Conservation (phyloP, 1,140 invertebrate genomes). For the Pomacea maculata region DNA sequence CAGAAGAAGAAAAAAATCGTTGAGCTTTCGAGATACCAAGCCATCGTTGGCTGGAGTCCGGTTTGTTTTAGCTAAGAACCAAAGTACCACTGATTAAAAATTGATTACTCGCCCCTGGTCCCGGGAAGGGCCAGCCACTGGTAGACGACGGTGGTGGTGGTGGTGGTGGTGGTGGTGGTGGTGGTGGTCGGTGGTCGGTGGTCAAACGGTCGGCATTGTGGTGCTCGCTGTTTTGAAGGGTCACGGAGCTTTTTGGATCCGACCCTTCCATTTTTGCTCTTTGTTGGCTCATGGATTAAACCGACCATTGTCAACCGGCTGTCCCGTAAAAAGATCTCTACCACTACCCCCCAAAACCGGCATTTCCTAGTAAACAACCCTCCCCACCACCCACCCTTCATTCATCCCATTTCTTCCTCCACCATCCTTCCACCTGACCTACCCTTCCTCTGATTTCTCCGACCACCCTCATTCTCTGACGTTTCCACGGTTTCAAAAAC, state of each 20-base stretch:
- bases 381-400: background rate
- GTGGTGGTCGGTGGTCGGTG: background rate
- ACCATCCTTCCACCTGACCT: background rate
- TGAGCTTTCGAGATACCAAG: too few species aligned
- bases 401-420: background rate
- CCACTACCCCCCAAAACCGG: background rate
- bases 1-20: too few species aligned
- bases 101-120: slow-evolving; percentile 14
- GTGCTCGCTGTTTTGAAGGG: slow-evolving; percentile 1
- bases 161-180: background rate
- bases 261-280: slow-evolving; percentile 19
- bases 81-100: slow-evolving; percentile 27
- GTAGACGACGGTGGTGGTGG: background rate
- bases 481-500: too few species aligned
- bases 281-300: slow-evolving; percentile 10
- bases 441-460: background rate
- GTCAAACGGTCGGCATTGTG: slow-evolving; percentile 14
- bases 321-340: background rate
- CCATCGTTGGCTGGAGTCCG: background rate
- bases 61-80: slow-evolving; percentile 21
- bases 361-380: background rate
- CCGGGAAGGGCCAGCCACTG: background rate
- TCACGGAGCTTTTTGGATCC: background rate
- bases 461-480: too few species aligned
- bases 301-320: slow-evolving; percentile 20